Percentiles rank a stretch among this genome's conserved stretches.
Conservation (phyloP, 2,113 vertebrate genomes). For the Corythornis cristatus region DNA sequence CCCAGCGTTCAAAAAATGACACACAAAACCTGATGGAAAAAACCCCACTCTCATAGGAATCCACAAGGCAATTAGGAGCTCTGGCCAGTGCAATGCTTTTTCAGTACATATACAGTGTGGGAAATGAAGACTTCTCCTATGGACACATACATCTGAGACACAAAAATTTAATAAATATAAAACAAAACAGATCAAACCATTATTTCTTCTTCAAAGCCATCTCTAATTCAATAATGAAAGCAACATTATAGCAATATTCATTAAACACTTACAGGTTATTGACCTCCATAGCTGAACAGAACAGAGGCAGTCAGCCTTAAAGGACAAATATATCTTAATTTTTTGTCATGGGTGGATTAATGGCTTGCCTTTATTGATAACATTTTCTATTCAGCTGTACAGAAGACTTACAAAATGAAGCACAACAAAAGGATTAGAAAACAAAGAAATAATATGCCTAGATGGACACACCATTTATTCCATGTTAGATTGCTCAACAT, state of each 20-base stretch:
- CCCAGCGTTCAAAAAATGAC: too few species aligned
- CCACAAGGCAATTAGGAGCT: too few species aligned
- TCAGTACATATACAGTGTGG: too few species aligned
- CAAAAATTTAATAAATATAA: slow-evolving; percentile 65
- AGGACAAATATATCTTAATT: slow-evolving; percentile 72
- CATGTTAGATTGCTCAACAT: slow-evolving; percentile 42
- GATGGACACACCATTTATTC: slow-evolving; percentile 41
- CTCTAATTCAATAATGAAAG: slow-evolving; percentile 71
- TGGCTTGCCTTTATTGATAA: slow-evolving; percentile 67
- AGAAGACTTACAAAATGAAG: slow-evolving; percentile 46
- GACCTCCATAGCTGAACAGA: slow-evolving; percentile 65
- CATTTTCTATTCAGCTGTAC: slow-evolving; percentile 44
- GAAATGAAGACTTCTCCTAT: too few species aligned
- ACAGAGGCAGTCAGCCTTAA: slow-evolving; percentile 64
- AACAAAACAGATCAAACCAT: slow-evolving; percentile 58
- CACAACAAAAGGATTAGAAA: slow-evolving; percentile 60
- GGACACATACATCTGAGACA: too few species aligned
- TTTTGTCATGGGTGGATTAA: slow-evolving; percentile 71
- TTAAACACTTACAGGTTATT: slow-evolving; percentile 72
- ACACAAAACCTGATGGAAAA: too few species aligned
- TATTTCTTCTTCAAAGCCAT: slow-evolving; percentile 58
- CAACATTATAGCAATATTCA: slow-evolving; percentile 69
- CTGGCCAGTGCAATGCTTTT: too few species aligned
- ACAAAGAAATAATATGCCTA: slow-evolving; percentile 50
- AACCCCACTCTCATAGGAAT: too few species aligned